phyloP scores from a whole-genome alignment of 92 coral and sea anemone species.

The Hydrozoanthus gracilis region DNA sequence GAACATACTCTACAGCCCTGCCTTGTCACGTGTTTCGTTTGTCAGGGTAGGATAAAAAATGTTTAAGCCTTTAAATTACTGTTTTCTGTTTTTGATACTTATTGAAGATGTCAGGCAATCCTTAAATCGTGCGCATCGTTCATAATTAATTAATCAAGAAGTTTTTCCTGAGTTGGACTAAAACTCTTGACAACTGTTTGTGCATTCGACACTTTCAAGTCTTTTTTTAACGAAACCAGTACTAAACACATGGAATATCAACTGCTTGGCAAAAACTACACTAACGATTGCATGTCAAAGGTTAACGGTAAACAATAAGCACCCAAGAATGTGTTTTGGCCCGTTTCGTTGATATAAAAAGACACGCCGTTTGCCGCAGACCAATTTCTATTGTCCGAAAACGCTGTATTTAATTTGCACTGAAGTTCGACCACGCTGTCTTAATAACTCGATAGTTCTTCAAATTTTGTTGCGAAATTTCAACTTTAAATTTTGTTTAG shows the following conservation, averaged over 20 bases:
- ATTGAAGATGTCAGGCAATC: not conserved
- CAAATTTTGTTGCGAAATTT: constrained; percentile 12
- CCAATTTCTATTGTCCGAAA: constrained; percentile 45
- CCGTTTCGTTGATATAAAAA: constrained; percentile 39
- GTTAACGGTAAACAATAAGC: constrained; percentile 30
- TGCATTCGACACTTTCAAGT: constrained; percentile 22
- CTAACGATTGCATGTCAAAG: constrained; percentile 41
- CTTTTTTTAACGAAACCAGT: constrained; percentile 12
- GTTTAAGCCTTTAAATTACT: constrained; percentile 8
- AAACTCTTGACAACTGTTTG: constrained; percentile 13
- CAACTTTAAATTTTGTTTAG: constrained; percentile 35
- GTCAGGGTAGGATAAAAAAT: not conserved
- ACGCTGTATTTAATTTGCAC: constrained; percentile 37
- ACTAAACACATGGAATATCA: constrained; percentile 43
- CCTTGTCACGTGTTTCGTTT: not conserved
- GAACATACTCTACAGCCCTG: not conserved
- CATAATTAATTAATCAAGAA: not conserved
- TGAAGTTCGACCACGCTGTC: constrained; percentile 44
- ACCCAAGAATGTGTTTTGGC: constrained; percentile 44
- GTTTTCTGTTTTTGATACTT: not conserved
- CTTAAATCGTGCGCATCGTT: not conserved
- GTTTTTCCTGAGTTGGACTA: not conserved
- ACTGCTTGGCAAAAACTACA: not conserved
- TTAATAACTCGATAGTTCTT: constrained; percentile 37
- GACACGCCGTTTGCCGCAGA: constrained; percentile 40